Base-by-base conservation (phyloP, 2,888 invertebrate genomes). In the Chaitophorus viminalis region DNA sequence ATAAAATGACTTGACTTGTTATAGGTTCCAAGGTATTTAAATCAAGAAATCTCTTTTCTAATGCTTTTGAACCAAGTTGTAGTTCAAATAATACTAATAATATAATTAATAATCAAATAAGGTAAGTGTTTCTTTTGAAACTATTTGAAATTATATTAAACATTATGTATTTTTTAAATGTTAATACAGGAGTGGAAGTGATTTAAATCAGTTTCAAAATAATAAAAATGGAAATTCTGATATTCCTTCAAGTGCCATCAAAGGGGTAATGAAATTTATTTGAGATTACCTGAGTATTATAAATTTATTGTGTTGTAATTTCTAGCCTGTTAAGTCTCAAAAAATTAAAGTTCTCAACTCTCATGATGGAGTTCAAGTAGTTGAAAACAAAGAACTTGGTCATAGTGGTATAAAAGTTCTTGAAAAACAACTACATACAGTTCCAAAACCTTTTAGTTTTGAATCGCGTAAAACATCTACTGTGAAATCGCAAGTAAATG, bases 391-490 rank as follows among this genome's bases (percentile, higher is more conserved):
- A 87, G 86, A 79, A 79, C 79, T 87, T 31, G 86, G 60, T 5
- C 86, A 87, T 60, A 74, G 79, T 72, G 86, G 86, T 5, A 65
- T 87, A 5, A 79, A 14, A 87, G 79, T 87, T 21, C 74, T 33
- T 39, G 86, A 87, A 60, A 87, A 87, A 17, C 79, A 87, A 87
- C 60, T 74, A 0, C 86, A 79, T 74, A 87, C 86, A 36, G 60
- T 87, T 79, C 79, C 86, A 21, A 79, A 79, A 39, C 86, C 86
- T 0, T 87, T 87, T 60, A 87, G 86, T 60, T 87, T 87, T 79
- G 86, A 70, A 74, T 87, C 86, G 9, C 86, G 86, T 60, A 79
- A 79, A 79, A 60, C 74, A 0, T 52, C 8, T 72, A 74, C 86
- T 79, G 18, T 60, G 11, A 87, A 79, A 79, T 36, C 72, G 18